A percentile compares a stretch with the other conserved stretches of the same genome.
These are phyloP conservation scores for Oeneis ivallda DNA, from an alignment of 2,888 invertebrate genomes.

Conservation along the genomic window DNA sequence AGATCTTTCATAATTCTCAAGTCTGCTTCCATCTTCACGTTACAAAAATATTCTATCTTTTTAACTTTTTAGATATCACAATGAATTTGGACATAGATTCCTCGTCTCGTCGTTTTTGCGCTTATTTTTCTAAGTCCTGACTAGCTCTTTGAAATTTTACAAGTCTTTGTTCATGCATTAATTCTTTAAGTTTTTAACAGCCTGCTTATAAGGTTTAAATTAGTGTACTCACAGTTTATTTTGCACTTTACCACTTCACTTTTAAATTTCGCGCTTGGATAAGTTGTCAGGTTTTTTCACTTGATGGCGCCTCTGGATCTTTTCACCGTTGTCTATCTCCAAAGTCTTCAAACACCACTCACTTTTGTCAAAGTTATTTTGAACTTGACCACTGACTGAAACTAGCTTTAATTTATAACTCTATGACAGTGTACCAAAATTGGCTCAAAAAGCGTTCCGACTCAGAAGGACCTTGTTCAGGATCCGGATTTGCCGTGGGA, in stretches of 20 bases:
- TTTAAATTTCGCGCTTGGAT: neutral
- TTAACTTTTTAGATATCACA: neutral
- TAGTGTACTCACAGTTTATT: neutral
- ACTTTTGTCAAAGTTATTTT: too few species aligned
- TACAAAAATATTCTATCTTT: neutral
- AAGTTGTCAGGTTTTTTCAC: neutral
- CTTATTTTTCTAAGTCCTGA: constrained; percentile 1
- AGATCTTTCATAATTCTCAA: neutral
- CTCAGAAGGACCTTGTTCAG: too few species aligned
- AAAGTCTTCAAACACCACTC: too few species aligned
- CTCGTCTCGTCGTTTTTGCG: neutral
- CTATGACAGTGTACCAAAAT: neutral
- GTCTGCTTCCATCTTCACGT: neutral
- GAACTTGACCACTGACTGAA: too few species aligned
- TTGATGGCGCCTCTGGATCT: neutral
- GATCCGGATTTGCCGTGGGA: too few species aligned
- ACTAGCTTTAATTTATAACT: too few species aligned
- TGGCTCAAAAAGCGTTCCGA: neutral
- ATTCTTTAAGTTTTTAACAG: neutral
- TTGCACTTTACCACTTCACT: neutral
- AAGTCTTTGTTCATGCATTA: neutral
- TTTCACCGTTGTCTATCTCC: neutral
- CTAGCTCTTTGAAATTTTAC: neutral
- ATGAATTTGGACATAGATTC: neutral
- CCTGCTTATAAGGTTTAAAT: neutral